Evolutionary conservation across 2,797 vertebrate genomes (phyloP).

Genomic region (Myiotriccus ornatus): DNA sequence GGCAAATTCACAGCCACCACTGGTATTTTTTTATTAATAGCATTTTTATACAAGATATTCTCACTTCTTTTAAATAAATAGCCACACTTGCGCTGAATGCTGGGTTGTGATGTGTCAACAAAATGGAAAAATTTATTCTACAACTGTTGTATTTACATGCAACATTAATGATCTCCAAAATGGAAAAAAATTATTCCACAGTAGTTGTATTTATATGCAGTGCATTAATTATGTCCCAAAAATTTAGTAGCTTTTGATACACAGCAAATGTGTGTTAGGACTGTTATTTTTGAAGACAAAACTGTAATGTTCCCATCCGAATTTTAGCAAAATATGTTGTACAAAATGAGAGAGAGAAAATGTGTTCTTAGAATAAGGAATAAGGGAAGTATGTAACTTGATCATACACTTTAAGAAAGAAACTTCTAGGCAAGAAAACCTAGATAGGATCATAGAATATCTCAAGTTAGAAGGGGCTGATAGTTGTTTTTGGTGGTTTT

Average conservation of each 20-base stretch:
- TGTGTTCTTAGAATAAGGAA: background rate
- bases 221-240: background rate
- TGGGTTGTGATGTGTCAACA: background rate
- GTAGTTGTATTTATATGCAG: background rate
- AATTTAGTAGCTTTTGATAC: background rate
- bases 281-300: slow-evolving; percentile 14
- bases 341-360: background rate
- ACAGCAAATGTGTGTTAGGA: background rate
- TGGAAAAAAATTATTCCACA: background rate
- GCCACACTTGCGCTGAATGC: background rate
- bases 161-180: background rate
- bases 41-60: background rate
- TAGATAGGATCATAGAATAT: background rate
- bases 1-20: background rate
- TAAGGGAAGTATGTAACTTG: background rate
- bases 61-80: background rate
- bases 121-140: background rate
- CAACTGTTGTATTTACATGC: background rate
- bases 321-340: background rate
- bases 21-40: background rate
- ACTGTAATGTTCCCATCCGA: background rate
- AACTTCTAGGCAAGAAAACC: background rate
- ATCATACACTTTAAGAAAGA: background rate
- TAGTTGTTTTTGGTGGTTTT: background rate
- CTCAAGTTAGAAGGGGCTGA: background rate